Evolutionary conservation across 2,888 invertebrate species (phyloP), one percentile per base, ranked within the genome.

Genomic region (Hemistola chrysoprasaria): DNA sequence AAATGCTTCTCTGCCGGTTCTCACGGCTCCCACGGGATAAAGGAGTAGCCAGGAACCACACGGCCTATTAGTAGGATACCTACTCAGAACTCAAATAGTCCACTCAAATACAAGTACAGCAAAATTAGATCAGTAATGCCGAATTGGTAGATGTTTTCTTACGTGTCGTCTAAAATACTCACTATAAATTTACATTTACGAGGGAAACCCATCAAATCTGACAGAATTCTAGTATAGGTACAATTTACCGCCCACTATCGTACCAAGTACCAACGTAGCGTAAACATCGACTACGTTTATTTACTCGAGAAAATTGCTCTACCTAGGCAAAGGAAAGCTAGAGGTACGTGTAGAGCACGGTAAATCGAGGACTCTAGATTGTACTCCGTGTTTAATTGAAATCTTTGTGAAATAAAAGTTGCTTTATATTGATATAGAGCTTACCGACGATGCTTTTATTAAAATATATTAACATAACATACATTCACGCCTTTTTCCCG

Each of bases 221-320:
- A 44, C 43, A 44, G 33, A 3, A 4, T 16, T 3, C 16, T 16
- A 16, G 16, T 16, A 4, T 45, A 37, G 44, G 39, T 50, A 46
- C 27, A 28, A 16, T 44, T 37, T 30, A 36, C 40, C 40, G 36
- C 33, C 22, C 23, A 28, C 26, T 35, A 46, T 36, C 53, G 50
- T 44, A 49, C 49, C 21, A 25, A 20, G 23, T 22, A 42, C 31
- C 50, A 42, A 48, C 44, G 41, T 38, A 49, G 49, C 50, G 53
- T 51, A 51, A 47, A 47, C 44, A 51, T 22, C 10, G 40, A 34
- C 27, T 40, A 29, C 38, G 31, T 39, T 39, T 50, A 44, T 52
- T 46, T 42, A 47, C 52, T 35, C n/a, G 22, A 24, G 24, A 20
- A 25, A 38, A 43, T 39, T 31, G 34, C 38, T 44, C 26, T 35